A percentile compares a stretch with the other conserved stretches of the same genome.
Evolutionary conservation across 2,113 vertebrate species (phyloP).

Genomic region (Notechis scutatus): DNA sequence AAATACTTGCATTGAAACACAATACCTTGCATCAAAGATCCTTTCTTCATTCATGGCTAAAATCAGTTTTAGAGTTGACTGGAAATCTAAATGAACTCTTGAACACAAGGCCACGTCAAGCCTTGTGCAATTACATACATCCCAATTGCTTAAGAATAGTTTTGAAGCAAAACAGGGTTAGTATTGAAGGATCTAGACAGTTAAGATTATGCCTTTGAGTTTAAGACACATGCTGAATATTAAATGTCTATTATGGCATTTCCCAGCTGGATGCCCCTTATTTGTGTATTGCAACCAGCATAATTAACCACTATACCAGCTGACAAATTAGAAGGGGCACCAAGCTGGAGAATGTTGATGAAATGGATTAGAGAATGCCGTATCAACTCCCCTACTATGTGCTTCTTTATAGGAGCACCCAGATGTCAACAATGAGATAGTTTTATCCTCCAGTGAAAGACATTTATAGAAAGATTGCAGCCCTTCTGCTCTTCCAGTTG

Average conservation of each 20-base stretch:
- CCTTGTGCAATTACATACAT: constrained; percentile 30
- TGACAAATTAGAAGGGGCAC: background rate
- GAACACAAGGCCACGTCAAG: background rate
- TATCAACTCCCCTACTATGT: constrained; percentile 25
- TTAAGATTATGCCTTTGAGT: constrained; percentile 32
- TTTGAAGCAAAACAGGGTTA: constrained; percentile 16
- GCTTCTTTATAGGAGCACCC: constrained; percentile 53
- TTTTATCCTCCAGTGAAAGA: constrained; percentile 51
- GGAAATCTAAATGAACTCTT: constrained; percentile 4
- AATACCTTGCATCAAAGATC: background rate
- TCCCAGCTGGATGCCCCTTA: background rate
- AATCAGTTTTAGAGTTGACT: constrained; percentile 5
- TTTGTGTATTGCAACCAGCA: background rate
- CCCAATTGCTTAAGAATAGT: constrained; percentile 32
- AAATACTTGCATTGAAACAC: constrained; percentile 7
- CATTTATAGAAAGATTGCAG: constrained; percentile 41
- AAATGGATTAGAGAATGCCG: constrained; percentile 45
- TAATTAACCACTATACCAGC: background rate
- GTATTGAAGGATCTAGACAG: constrained; percentile 34
- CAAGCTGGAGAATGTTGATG: background rate
- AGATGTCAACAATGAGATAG: constrained; percentile 46
- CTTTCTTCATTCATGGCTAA: background rate
- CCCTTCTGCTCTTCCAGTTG: constrained; percentile 56
- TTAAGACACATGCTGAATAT: constrained; percentile 45
- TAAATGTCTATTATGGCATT: background rate